Evolutionary conservation across 1,140 invertebrate genomes (phyloP).

Genomic region (Muscidifurax raptorellus): DNA sequence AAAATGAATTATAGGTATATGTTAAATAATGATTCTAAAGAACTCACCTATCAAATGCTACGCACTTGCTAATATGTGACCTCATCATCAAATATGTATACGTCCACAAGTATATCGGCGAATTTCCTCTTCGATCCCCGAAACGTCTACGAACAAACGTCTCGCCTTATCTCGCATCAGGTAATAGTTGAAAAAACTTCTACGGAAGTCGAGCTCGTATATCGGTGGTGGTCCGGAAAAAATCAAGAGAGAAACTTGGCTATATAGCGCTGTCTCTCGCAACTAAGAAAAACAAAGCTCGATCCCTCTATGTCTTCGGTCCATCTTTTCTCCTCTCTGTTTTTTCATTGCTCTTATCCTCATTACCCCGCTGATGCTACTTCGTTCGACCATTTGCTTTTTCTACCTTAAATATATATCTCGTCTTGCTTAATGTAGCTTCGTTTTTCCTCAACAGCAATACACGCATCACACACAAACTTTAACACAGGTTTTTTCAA

Average conservation of each 20-base stretch:
- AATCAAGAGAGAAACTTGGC: neutral
- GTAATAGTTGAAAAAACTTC: neutral
- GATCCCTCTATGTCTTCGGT: neutral
- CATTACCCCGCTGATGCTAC: slow-evolving; percentile 19
- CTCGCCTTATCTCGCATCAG: neutral
- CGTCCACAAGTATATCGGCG: too few species aligned
- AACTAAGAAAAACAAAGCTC: slow-evolving; percentile 11
- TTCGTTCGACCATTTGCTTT: neutral
- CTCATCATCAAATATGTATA: too few species aligned
- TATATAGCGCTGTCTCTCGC: neutral
- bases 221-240: neutral
- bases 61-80: too few species aligned
- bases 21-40: too few species aligned
- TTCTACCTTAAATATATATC: neutral
- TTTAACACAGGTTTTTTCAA: neutral
- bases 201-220: neutral
- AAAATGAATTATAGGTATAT: too few species aligned
- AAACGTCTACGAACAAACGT: neutral
- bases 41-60: too few species aligned
- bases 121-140: neutral
- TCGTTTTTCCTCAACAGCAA: neutral
- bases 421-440: neutral
- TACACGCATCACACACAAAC: neutral
- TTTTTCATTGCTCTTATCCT: slow-evolving; percentile 29
- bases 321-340: neutral